phyloP scores from a whole-genome alignment of 1,140 invertebrate species.

The Zaprionus africanus region DNA sequence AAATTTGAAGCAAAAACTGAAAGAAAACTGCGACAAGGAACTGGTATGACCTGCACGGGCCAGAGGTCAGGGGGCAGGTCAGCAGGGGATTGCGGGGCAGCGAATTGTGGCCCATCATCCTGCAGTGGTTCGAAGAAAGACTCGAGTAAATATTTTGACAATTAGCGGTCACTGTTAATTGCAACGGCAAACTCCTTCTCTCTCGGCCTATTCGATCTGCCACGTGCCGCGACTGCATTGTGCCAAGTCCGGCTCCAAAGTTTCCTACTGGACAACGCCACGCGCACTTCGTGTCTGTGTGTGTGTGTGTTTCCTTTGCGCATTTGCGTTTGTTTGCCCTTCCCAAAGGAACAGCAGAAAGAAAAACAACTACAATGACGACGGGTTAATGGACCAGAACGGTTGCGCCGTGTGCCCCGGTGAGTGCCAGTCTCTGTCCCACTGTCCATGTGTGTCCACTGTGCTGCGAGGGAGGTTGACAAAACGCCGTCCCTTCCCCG shows the following conservation, averaged over 20 bases:
- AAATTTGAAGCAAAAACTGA: slow-evolving; percentile 43
- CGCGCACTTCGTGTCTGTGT: slow-evolving; percentile 28
- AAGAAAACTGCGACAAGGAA: slow-evolving; percentile 14
- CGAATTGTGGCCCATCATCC: slow-evolving; percentile 6
- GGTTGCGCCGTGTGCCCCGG: slow-evolving; percentile 75
- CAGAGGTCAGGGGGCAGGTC: neutral
- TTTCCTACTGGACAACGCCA: slow-evolving; percentile 49
- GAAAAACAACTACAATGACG: slow-evolving; percentile 46
- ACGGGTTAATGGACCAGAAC: slow-evolving; percentile 84
- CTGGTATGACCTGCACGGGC: neutral
- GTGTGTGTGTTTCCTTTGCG: slow-evolving; percentile 34
- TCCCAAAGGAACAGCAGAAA: slow-evolving; percentile 42
- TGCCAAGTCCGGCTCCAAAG: slow-evolving; percentile 71
- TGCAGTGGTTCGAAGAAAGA: slow-evolving; percentile 33
- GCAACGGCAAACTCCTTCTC: slow-evolving; percentile 59
- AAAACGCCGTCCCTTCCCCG: slow-evolving; percentile 20
- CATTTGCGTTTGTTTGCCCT: slow-evolving; percentile 42
- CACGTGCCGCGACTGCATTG: slow-evolving; percentile 68
- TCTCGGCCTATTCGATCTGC: neutral
- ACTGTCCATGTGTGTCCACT: neutral
- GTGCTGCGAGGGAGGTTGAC: slow-evolving; percentile 26
- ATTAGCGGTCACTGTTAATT: slow-evolving; percentile 82
- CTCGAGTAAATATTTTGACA: slow-evolving; percentile 82
- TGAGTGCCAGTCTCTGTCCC: slow-evolving; percentile 51
- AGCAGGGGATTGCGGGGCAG: neutral